Evolutionary conservation across 2,888 invertebrate species (phyloP).

Genomic region (Archips crataeganus): DNA sequence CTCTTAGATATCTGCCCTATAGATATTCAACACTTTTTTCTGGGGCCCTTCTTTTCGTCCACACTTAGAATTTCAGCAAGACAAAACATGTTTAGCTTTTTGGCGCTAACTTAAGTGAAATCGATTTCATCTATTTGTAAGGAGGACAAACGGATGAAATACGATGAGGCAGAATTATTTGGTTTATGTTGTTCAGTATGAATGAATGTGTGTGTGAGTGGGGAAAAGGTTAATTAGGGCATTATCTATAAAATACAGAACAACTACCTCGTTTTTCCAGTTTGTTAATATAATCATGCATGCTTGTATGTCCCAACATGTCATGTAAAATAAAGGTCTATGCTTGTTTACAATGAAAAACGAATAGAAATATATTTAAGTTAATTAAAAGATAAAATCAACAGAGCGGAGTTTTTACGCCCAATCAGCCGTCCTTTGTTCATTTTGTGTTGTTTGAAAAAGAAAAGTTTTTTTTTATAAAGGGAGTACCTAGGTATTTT

Average conservation of each 20-base stretch:
- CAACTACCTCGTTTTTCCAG: neutral
- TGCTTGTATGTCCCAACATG: neutral
- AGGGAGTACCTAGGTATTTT: slow-evolving; percentile 5
- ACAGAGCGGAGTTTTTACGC: slow-evolving; percentile 10
- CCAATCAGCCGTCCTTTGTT: slow-evolving; percentile 13
- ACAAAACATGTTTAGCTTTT: neutral
- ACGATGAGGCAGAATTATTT: neutral
- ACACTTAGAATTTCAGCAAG: neutral
- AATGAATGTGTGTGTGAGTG: no score
- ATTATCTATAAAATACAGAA: no score
- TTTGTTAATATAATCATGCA: neutral
- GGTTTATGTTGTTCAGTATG: no score
- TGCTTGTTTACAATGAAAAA: slow-evolving; percentile 20
- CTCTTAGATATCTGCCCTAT: slow-evolving; percentile 20
- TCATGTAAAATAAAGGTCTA: neutral
- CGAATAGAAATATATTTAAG: slow-evolving; percentile 7
- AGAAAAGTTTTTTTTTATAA: slow-evolving; percentile 4
- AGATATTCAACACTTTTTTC: slow-evolving; percentile 15
- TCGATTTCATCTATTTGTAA: slow-evolving; percentile 1
- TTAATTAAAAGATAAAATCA: slow-evolving; percentile 11
- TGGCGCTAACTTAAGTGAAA: neutral
- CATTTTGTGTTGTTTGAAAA: slow-evolving; percentile 4
- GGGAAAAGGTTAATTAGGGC: no score
- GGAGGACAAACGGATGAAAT: neutral
- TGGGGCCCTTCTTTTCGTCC: neutral